Evolutionary conservation across 2,797 vertebrate genomes (phyloP).

Genomic region (Neoniphon sammara): DNA sequence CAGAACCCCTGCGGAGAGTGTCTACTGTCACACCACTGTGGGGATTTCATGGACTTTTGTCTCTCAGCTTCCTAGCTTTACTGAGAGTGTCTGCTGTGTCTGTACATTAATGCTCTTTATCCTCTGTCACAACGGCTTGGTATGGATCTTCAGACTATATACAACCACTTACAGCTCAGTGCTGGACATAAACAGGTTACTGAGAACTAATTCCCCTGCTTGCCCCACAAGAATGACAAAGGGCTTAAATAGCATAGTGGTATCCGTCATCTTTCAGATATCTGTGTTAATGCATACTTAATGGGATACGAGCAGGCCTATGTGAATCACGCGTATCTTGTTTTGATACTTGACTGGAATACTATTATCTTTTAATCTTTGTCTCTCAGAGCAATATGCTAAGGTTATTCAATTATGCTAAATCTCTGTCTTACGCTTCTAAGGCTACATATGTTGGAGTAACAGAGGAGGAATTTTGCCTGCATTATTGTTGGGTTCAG

Average conservation of each 20-base stretch:
- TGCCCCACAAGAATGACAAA: conserved; percentile 47
- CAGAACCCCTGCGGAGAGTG: conserved; percentile 46
- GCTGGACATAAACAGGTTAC: conserved; percentile 47
- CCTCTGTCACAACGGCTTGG: conserved; percentile 40
- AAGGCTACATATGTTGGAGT: conserved; percentile 10
- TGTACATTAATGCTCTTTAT: conserved; percentile 56
- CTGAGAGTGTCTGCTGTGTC: conserved; percentile 53
- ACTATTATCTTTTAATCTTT: conserved; percentile 65
- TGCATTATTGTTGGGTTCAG: conserved; percentile 51
- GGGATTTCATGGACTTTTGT: conserved; percentile 55
- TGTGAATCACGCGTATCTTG: conserved; percentile 62
- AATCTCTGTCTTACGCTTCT: conserved; percentile 53
- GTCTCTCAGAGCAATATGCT: conserved; percentile 66
- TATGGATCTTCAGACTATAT: conserved; percentile 50
- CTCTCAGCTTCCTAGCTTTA: conserved; percentile 29
- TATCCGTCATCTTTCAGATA: conserved; percentile 53
- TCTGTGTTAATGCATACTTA: conserved; percentile 78
- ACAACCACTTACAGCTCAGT: conserved; percentile 27
- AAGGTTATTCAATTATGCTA: conserved; percentile 70
- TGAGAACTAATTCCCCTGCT: conserved; percentile 29
- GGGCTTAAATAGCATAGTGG: conserved; percentile 33
- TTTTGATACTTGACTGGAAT: conserved; percentile 70
- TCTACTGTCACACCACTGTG: conserved; percentile 41
- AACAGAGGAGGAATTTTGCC: conserved; percentile 15
- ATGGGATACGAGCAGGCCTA: conserved; percentile 59